Percentiles rank a stretch among this genome's conserved stretches.
phyloP scores from a whole-genome alignment of 2,797 vertebrate genomes.

The Cuniculus paca region DNA sequence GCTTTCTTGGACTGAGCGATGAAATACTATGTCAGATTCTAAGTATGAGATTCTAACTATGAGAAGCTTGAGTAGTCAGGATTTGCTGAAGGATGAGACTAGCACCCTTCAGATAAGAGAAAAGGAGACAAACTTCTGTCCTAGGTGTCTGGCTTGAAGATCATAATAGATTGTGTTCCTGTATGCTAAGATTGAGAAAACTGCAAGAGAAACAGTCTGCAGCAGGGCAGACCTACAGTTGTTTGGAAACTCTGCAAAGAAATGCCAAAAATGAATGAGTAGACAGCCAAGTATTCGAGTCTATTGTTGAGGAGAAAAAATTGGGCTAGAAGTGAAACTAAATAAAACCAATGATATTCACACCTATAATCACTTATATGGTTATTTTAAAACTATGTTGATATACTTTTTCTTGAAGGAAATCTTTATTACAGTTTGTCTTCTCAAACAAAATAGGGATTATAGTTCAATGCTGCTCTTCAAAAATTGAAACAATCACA shows the following conservation, averaged over 20 bases:
- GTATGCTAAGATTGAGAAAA: neutral
- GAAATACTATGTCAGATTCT: neutral
- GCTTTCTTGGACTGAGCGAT: neutral
- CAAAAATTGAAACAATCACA: neutral
- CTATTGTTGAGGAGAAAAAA: neutral
- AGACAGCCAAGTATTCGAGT: neutral
- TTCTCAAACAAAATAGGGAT: constrained; percentile 13
- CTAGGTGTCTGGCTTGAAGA: neutral
- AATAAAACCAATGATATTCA: neutral
- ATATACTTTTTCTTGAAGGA: neutral
- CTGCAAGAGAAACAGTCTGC: neutral
- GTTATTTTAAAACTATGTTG: constrained; percentile 15
- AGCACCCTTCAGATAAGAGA: neutral
- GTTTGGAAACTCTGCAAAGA: neutral
- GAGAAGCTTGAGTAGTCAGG: neutral
- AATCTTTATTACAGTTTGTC: constrained; percentile 3
- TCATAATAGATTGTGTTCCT: neutral
- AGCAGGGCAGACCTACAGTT: neutral
- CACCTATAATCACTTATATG: neutral
- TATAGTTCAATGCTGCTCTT: neutral
- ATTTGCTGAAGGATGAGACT: neutral
- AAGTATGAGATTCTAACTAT: neutral
- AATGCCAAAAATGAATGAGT: neutral
- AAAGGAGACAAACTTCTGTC: neutral
- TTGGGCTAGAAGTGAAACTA: neutral